Evolutionary conservation across 2,113 vertebrate genomes (phyloP).

Genomic region (Elachura formosa): DNA sequence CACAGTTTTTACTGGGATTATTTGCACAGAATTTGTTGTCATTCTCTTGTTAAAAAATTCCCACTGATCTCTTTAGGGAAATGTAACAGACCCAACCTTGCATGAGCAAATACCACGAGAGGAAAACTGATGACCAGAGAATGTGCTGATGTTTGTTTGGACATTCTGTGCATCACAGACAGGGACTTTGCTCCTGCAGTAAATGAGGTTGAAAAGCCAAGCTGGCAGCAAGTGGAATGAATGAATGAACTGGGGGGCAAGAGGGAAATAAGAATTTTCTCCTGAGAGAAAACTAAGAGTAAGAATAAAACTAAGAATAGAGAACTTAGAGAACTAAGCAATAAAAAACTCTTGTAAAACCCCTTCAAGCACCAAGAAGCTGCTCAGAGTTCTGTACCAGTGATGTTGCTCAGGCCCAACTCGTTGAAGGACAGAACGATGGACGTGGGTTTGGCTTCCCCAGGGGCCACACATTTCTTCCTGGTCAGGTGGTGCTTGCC

Average conservation of each 20-base stretch:
- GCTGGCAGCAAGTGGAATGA: background rate
- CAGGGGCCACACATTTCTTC: constrained; percentile 83
- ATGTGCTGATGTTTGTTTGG: background rate
- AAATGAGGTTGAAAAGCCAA: background rate
- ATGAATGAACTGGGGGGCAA: background rate
- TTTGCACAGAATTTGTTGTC: background rate
- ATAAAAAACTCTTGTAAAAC: background rate
- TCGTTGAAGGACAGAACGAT: constrained; percentile 85
- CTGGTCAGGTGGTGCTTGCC: constrained; percentile 86
- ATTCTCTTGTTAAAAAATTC: background rate
- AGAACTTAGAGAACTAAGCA: background rate
- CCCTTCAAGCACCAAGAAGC: background rate
- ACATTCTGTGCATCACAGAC: background rate
- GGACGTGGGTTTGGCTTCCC: constrained; percentile 84
- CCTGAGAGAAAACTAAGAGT: too few relatives aligned
- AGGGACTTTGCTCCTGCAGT: background rate
- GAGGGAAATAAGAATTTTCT: too few relatives aligned
- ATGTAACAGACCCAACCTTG: background rate
- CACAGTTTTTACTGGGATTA: background rate
- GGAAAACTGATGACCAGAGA: background rate
- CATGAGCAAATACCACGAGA: background rate
- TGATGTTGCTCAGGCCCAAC: constrained; percentile 84
- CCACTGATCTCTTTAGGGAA: background rate
- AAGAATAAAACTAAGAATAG: too few relatives aligned
- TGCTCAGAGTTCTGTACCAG: constrained; percentile 67